Base-by-base conservation (phyloP, 2,888 invertebrate genomes). In the Limnephilus auricula region DNA sequence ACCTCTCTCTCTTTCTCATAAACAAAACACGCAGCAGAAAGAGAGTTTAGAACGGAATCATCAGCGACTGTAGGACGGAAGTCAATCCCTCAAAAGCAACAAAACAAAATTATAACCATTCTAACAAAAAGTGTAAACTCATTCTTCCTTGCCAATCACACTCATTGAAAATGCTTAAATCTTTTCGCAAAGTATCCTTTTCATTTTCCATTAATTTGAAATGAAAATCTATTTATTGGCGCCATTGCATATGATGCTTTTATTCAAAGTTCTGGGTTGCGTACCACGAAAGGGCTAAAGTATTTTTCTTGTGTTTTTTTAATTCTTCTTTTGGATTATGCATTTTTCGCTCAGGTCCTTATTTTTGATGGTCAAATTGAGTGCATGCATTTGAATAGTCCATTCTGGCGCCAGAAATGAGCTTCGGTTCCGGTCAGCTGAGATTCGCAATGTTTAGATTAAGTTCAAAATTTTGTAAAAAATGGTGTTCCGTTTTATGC, bases 381-480 rank as follows among this genome's bases (percentile, higher is more conserved):
- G n/a, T 18, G 65, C 18, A 65, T n/a, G 65, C n/a, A 65, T 25
- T 65, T 65, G 65, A 25, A 65, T 25, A 5, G 65, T 65, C 65
- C 25, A 65, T 65, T 65, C 65, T 65, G 25, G 65, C 65, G 65
- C 65, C 65, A 65, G 25, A 65, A 65, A 25, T 65, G 25, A 65
- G 65, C 65, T 65, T n/a, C n/a, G 65, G 65, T 65, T 65, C 65
- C 65, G 65, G 65, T 65, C 65, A 65, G 65, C 65, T 65, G 65
- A 65, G 65, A 65, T 65, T 65, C n/a, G 25, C 65, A 65, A 65
- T 65, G 25, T 25, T n/a, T 65, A n/a, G 65, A 65, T 65, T 9
- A n/a, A 65, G 65, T 65, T 65, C 65, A 65, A n/a, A 9, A 65
- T 65, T 65, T 65, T 25, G 65, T 65, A 65, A 65, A 65, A 65